Conservation (phyloP, 2,113 vertebrate species). For the Acanthisitta chloris region DNA sequence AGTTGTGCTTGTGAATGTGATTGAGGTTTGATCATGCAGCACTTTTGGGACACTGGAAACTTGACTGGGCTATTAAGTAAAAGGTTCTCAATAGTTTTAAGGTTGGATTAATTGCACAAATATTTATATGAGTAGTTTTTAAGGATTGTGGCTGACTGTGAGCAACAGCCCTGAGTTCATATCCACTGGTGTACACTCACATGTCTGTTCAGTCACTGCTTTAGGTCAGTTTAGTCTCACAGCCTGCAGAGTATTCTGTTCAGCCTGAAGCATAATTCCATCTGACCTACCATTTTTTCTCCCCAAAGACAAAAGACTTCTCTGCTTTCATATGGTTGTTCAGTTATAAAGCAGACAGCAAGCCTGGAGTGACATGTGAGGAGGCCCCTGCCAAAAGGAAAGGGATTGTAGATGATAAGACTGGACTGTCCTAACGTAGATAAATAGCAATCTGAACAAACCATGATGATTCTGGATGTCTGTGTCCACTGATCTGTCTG, state of each 20-base stretch:
- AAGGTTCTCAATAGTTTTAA: background rate
- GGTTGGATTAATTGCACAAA: constrained; percentile 20
- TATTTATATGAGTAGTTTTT: constrained; percentile 23
- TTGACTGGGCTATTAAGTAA: background rate
- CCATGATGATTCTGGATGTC: background rate
- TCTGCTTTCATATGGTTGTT: background rate
- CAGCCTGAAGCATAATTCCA: background rate
- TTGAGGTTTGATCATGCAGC: background rate
- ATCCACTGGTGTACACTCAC: no score
- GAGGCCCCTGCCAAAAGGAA: background rate
- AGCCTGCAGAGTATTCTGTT: background rate
- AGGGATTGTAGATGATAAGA: background rate
- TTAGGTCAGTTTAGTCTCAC: background rate
- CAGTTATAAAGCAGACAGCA: background rate
- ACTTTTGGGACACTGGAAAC: background rate
- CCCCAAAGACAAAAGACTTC: background rate
- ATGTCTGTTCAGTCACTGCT: background rate
- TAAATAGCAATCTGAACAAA: background rate
- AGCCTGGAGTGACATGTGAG: background rate
- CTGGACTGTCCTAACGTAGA: background rate
- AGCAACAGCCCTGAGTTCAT: background rate
- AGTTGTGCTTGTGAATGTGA: background rate
- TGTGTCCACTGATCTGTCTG: background rate
- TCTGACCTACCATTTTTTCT: background rate
- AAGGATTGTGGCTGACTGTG: background rate